Evolutionary conservation across 2,888 invertebrate genomes (phyloP).

Genomic region (Caenorhabditis zanzibari): DNA sequence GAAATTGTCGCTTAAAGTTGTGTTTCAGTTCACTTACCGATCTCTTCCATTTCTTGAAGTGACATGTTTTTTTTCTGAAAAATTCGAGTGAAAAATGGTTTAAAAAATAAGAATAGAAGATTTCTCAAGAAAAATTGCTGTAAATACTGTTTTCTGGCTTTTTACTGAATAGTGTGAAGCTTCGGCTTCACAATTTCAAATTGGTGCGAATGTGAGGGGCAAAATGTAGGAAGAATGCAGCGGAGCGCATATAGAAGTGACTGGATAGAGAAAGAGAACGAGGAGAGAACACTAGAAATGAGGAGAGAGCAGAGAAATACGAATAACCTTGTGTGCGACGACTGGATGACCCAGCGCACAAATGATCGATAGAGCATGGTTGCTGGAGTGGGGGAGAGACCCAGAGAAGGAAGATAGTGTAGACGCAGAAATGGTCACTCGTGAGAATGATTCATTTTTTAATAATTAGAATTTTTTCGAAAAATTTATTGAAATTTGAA

Average conservation of each 20-base stretch:
- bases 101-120: background rate
- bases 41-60: conserved; percentile 42
- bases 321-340: background rate
- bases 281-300: background rate
- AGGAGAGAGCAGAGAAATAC: conserved; percentile 23
- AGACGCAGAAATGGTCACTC: background rate
- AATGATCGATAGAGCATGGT: conserved; percentile 59
- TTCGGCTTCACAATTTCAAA: conserved; percentile 20
- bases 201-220: conserved; percentile 12
- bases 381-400: conserved; percentile 23
- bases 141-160: background rate
- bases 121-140: background rate
- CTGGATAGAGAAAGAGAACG: background rate
- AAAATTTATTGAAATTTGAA: too few species aligned
- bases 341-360: background rate
- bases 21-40: conserved; percentile 23
- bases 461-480: conserved; percentile 7
- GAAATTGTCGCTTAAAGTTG: too few species aligned
- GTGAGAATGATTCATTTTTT: conserved; percentile 21
- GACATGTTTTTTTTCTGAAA: conserved; percentile 32
- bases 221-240: conserved; percentile 27
- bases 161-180: background rate
- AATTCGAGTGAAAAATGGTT: background rate
- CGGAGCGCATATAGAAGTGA: conserved; percentile 56
- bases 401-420: conserved; percentile 20